A percentile compares a stretch with the other conserved stretches of the same genome.
phyloP scores from a whole-genome alignment of 2,888 invertebrate genomes.

The Dromius quadrimaculatus region DNA sequence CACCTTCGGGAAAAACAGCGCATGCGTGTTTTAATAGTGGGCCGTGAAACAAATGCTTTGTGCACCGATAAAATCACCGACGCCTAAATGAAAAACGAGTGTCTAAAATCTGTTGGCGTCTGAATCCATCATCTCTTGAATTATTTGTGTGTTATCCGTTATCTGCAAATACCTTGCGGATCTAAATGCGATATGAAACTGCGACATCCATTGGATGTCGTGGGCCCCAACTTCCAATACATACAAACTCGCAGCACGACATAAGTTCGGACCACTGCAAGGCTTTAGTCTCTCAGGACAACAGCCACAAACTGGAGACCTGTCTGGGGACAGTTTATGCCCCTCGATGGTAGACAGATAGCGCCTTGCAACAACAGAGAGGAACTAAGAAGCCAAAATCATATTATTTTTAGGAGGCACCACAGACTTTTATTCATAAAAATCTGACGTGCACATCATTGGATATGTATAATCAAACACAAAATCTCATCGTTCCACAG shows the following conservation, averaged over 20 bases:
- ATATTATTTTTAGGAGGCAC: too few species aligned
- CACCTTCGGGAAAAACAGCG: neutral
- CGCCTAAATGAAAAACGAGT: too few species aligned
- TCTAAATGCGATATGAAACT: neutral
- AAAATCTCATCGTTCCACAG: too few species aligned
- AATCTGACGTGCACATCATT: too few species aligned
- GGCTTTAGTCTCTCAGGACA: neutral
- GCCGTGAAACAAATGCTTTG: too few species aligned
- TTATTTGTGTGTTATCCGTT: too few species aligned
- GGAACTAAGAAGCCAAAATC: neutral
- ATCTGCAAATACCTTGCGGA: constrained; percentile 19
- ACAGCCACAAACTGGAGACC: neutral
- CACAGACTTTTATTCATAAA: too few species aligned
- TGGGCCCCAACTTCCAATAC: constrained; percentile 3
- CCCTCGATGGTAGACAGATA: constrained; percentile 40
- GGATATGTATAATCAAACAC: too few species aligned
- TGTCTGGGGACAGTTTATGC: constrained; percentile 36
- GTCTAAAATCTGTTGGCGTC: too few species aligned
- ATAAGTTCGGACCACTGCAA: neutral
- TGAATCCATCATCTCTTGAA: too few species aligned
- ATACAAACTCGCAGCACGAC: constrained; percentile 3
- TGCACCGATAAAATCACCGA: too few species aligned
- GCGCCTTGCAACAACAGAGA: neutral
- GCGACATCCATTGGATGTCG: neutral
- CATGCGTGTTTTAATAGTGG: constrained; percentile 6